Base-by-base conservation (phyloP, 2,113 vertebrate species). In the Atherinomorus stipes region DNA sequence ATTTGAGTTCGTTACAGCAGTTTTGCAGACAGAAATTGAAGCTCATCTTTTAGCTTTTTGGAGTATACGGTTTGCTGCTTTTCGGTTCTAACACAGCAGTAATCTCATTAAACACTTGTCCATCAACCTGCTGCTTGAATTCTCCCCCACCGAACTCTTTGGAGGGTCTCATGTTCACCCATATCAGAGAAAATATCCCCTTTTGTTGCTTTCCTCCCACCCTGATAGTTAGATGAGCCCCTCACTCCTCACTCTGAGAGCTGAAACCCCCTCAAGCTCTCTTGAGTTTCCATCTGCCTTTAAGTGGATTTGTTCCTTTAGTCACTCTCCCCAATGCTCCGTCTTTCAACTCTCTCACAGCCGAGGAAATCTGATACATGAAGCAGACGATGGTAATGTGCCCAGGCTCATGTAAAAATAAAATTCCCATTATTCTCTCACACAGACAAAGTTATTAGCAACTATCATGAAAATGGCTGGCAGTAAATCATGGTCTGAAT, bases 331-430 rank as follows among this genome's bases (percentile, higher is more conserved):
- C 65, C 37, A 3, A 28, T 21, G 54, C 61, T 86, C 71, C 28
- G 2, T 87, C 67, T 84, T 63, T 86, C 78, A 70, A 57, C 9
- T 66, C 59, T 42, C 47, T 70, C 66, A 34, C 75, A 21, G 60
- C 23, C 2, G 56, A 74, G 40, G 83, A 81, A 84, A 87, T 84
- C 57, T 77, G 80, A 88, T 78, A 81, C 80, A 78, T 78, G 84
- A 88, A 78, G 84, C 59, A 83, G 77, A 80, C 3, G 60, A 78
- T 70, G 81, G 64, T 80, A 87, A 88, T 83, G 77, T 66, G 73
- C 38, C 74, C 53, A 22, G 21, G 73, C 85, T 90, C 81, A 86
- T 91, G 91, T 85, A 87, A 90, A 89, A 90, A 84, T 91, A 86
- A 90, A 90, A 79, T 76, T 62, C 71, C 64, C 63, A 87, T 88